A percentile compares a stretch with the other conserved stretches of the same genome.
Evolutionary conservation across 2,797 vertebrate genomes (phyloP).

Genomic region (Argentina silus): DNA sequence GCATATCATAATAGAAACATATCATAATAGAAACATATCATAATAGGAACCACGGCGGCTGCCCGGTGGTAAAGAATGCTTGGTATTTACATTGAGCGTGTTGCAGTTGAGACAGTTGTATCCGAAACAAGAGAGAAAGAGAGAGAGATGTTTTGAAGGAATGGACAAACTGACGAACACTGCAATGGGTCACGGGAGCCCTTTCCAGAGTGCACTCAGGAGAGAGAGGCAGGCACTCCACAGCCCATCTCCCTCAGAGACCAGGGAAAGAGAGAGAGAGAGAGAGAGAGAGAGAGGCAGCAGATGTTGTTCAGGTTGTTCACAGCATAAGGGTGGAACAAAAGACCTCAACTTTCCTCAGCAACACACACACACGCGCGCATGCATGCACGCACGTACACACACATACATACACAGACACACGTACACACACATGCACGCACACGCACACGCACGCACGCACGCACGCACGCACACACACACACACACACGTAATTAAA

Average conservation of each 20-base stretch:
- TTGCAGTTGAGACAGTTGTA: too few species aligned
- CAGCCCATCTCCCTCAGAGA: conserved; percentile 42
- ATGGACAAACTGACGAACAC: conserved; percentile 31
- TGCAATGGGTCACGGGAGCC: conserved; percentile 34
- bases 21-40: too few species aligned
- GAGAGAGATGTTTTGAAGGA: background rate
- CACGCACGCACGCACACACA: conserved; percentile 40
- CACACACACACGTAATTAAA: background rate
- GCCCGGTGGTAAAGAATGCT: too few species aligned
- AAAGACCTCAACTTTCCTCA: conserved; percentile 62
- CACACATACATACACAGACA: conserved; percentile 39
- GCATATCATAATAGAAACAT: too few species aligned
- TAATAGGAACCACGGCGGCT: too few species aligned
- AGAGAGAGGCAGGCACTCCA: conserved; percentile 57
- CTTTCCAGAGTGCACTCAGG: conserved; percentile 40
- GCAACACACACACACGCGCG: conserved; percentile 23
- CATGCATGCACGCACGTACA: conserved; percentile 21
- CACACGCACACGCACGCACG: conserved; percentile 41
- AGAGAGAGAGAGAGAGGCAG: conserved; percentile 22
- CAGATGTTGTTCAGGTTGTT: conserved; percentile 72
- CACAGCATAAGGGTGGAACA: conserved; percentile 45
- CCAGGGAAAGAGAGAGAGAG: background rate
- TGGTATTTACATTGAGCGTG: too few species aligned
- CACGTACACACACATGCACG: conserved; percentile 10
- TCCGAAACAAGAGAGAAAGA: too few species aligned